Base-by-base conservation (phyloP, 2,797 vertebrate species). In the Urosaurus nigricauda region DNA sequence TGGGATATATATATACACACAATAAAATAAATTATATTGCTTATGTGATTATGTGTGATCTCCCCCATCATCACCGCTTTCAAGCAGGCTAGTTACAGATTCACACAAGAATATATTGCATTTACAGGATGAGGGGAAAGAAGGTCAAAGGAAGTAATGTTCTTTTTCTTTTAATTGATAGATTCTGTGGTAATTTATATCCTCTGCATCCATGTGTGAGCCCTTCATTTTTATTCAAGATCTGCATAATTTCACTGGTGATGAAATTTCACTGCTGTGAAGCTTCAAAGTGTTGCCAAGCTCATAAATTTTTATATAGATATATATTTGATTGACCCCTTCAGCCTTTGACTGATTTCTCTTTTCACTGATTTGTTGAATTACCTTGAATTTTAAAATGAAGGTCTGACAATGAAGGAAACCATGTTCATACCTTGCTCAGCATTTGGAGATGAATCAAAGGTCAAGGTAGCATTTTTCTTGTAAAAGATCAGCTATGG, bases 251-350 rank as follows among this genome's bases (percentile, higher is more conserved):
- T 84, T 70, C 43, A 70, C 65, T 53, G 32, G 43, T 84, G 82
- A 71, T 70, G 82, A 71, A 71, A 71, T 53, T 84, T 71, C 82
- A 84, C 32, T 53, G 65, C 65, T 47, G 51, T 84, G 43, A 71
- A 56, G 43, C 80, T 89, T 32, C 56, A 89, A 91, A 91, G 84
- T 90, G 92, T 79, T 80, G 1, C 70, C 43, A 89, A 70, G 21
- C 35, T 53, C 35, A 63, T 87, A 93, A 93, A 92, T 87, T 88
- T 87, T 71, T 35, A 68, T 29, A 68, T 68, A 68, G 65, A 68
- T 87, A 65, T 26, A 40, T 65, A 12, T 56, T 90, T 87, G 91
- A 93, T 87, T 82, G 32, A 92, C 82, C 87, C 87, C 83, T 35
- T 58, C 40, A 86, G 73, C 29, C 24, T 85, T 74, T 47, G 40